Evolutionary conservation across 2,888 invertebrate species (phyloP), one percentile per base, ranked within the genome.

Genomic region (Poecilus cupreus): DNA sequence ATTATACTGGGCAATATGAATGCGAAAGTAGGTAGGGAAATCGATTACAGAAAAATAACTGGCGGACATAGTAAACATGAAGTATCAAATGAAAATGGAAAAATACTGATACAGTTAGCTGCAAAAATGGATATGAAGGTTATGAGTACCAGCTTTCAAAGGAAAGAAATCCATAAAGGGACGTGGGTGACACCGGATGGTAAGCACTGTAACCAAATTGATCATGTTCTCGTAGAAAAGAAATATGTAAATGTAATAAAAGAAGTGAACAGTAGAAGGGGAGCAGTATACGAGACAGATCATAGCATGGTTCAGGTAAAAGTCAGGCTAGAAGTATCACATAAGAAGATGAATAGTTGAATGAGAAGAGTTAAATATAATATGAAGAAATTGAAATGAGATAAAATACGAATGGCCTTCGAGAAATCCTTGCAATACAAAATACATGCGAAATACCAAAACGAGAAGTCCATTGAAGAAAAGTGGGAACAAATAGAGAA

Each of bases 111-210:
- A 37, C 26, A 57, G 10, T 82, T 82, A 11, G 82, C 83, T 24
- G 57, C 37, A 26, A 83, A 80, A 80, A 72, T 26, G 16, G 16
- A 76, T 4, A 54, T 83, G 68, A 74, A 39, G 57, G 82, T 83
- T 13, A 64, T 49, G 39, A 82, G 77, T n/a, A 82, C 83, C 0
- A 10, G 76, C 24, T 82, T n/a, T 82, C 43, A 81, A 39, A 54
- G 80, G 6, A 83, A 78, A 60, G 54, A 80, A n/a, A 83, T 82
- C 32, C 60, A 83, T 18, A 82, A 82, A 72, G 80, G 82, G 10
- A 81, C 82, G 18, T 80, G 82, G 82, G 51, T 32, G 57, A 6
- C 54, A 11, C 70, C 68, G n/a, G 82, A 57, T 10, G 18, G 72
- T 20, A 82, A 54, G 13, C 22, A n/a, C 10, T 24, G 22, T 37